These are phyloP conservation scores for Amiota communis DNA, from an alignment of 2,888 invertebrate genomes.

Conservation along the genomic window DNA sequence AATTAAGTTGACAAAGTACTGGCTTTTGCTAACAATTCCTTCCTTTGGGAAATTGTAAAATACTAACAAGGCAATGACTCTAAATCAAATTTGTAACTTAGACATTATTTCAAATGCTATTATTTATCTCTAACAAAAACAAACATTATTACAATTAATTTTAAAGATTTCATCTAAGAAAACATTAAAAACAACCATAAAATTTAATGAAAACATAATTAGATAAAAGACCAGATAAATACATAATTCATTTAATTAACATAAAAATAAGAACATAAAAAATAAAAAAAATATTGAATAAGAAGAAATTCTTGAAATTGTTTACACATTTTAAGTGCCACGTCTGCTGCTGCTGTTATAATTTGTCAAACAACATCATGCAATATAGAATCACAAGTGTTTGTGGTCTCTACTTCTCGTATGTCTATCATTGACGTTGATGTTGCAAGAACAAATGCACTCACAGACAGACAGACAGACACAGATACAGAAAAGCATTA, in stretches of 20 bases:
- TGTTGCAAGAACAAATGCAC: constrained; percentile 21
- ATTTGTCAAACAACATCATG: constrained; percentile 8
- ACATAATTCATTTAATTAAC: no score
- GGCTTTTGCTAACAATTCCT: constrained; percentile 48
- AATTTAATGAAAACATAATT: no score
- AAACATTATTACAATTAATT: no score
- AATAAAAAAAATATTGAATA: background rate
- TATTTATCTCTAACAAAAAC: background rate
- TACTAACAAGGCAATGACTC: constrained; percentile 48
- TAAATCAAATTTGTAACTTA: constrained; percentile 58
- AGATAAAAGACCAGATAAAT: no score
- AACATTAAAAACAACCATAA: background rate
- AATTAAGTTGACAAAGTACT: constrained; percentile 69
- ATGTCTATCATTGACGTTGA: background rate
- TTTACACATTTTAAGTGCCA: background rate
- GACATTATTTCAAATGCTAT: constrained; percentile 2
- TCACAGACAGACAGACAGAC: constrained; percentile 11
- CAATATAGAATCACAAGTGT: constrained; percentile 10
- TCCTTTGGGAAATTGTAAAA: constrained; percentile 48
- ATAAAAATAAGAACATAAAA: background rate
- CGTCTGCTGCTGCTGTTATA: constrained; percentile 7
- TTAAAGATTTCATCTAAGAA: background rate
- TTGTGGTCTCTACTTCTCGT: background rate
- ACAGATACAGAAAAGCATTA: constrained; percentile 15
- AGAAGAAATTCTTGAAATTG: constrained; percentile 10